Conservation (phyloP, 2,113 vertebrate genomes). For the Hippoglossus stenolepis region DNA sequence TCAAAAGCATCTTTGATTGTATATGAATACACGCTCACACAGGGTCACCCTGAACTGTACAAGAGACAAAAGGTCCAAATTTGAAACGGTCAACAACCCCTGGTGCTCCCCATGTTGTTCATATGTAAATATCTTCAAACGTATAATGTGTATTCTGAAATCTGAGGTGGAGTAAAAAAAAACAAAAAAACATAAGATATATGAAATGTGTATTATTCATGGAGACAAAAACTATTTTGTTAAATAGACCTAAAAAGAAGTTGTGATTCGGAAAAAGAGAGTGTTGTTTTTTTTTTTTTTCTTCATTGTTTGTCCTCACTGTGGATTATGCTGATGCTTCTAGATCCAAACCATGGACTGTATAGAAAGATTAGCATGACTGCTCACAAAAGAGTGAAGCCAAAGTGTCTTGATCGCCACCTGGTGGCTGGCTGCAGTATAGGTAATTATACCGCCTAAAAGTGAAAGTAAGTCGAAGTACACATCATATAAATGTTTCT, state of each 20-base stretch:
- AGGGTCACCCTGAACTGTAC: conserved; percentile 24
- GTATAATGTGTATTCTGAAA: conserved; percentile 82
- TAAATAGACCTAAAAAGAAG: conserved; percentile 91
- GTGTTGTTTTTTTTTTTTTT: conserved; percentile 61
- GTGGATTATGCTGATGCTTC: no score
- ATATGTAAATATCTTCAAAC: conserved; percentile 81
- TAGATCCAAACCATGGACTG: no score
- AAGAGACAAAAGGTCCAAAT: conserved; percentile 43
- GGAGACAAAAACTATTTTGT: conserved; percentile 95
- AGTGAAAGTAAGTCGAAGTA: no score
- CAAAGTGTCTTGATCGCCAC: no score
- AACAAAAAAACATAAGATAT: conserved; percentile 46
- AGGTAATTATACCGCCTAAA: no score
- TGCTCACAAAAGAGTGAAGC: no score
- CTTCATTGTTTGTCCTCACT: background rate
- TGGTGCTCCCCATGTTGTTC: conserved; percentile 73
- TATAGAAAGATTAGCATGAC: no score
- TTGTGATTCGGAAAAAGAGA: conserved; percentile 85
- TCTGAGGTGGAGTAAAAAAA: conserved; percentile 70
- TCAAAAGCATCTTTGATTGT: conserved; percentile 63
- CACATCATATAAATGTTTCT: no score
- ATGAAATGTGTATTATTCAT: conserved; percentile 87
- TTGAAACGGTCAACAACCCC: conserved; percentile 55
- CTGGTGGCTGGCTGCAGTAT: no score
- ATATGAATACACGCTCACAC: conserved; percentile 43